Conservation (phyloP, 2,797 vertebrate species). For the Sylvilagus floridanus region DNA sequence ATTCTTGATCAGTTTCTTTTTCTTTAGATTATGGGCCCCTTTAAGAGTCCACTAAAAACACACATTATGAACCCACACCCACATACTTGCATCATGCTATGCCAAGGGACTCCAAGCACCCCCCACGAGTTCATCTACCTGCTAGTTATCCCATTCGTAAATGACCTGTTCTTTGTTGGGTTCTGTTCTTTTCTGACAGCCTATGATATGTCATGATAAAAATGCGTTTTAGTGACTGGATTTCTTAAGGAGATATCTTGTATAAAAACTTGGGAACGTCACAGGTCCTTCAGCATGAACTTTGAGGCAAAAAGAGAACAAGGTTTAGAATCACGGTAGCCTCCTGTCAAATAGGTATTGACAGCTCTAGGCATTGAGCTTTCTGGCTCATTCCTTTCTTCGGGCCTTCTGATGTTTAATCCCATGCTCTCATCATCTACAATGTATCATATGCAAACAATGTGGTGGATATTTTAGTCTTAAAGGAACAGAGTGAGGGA, state of each 20-base stretch:
- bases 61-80: not conserved
- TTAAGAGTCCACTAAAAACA: not conserved
- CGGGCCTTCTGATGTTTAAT: not conserved
- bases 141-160: not conserved
- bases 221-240: not conserved
- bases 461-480: not conserved
- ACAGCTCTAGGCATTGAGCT: not conserved
- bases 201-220: not conserved
- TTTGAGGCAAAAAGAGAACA: not conserved
- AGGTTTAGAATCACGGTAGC: not conserved
- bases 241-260: conserved; percentile 29
- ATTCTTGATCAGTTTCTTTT: not conserved
- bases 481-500: not conserved
- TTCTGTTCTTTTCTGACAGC: not conserved
- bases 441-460: not conserved
- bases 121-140: not conserved
- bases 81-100: not conserved
- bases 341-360: not conserved
- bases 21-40: not conserved
- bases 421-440: not conserved
- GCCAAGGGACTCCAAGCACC: not conserved
- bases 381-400: not conserved
- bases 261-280: conserved; percentile 42
- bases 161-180: not conserved
- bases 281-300: not conserved